Conservation (phyloP, 2,888 invertebrate species). For the Chaetoderma sp. region DNA sequence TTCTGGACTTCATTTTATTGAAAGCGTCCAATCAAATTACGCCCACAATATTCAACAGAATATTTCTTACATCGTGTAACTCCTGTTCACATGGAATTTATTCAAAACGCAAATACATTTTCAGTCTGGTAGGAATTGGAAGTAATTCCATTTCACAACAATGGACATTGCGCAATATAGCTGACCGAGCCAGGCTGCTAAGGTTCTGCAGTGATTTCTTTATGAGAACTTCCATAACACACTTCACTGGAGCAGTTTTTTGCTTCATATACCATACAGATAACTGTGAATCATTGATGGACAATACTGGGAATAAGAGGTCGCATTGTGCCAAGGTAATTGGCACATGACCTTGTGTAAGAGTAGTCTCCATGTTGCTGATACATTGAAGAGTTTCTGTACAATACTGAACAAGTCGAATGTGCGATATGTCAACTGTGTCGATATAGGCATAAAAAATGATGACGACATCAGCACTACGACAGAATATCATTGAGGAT, state of each 20-base stretch:
- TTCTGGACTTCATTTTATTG: too few species aligned
- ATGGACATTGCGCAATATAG: background rate
- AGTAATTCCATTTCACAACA: background rate
- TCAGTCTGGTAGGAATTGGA: background rate
- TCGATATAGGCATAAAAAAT: background rate
- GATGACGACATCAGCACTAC: slow-evolving; percentile 8
- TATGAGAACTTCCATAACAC: background rate
- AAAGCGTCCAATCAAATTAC: too few species aligned
- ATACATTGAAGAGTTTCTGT: background rate
- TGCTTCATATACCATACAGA: background rate
- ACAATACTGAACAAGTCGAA: background rate
- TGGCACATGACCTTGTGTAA: background rate
- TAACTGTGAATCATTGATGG: background rate
- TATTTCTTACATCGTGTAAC: too few species aligned
- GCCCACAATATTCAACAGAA: too few species aligned
- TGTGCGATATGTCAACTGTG: background rate
- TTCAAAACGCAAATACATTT: background rate
- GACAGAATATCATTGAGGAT: slow-evolving; percentile 8
- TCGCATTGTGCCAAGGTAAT: background rate
- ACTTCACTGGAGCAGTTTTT: background rate
- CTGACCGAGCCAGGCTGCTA: background rate
- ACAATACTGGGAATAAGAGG: background rate
- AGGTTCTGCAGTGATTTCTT: background rate
- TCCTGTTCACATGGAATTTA: too few species aligned
- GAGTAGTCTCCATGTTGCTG: background rate